Conservation (phyloP, 2,113 vertebrate genomes). For the Thinocorus orbignyianus region DNA sequence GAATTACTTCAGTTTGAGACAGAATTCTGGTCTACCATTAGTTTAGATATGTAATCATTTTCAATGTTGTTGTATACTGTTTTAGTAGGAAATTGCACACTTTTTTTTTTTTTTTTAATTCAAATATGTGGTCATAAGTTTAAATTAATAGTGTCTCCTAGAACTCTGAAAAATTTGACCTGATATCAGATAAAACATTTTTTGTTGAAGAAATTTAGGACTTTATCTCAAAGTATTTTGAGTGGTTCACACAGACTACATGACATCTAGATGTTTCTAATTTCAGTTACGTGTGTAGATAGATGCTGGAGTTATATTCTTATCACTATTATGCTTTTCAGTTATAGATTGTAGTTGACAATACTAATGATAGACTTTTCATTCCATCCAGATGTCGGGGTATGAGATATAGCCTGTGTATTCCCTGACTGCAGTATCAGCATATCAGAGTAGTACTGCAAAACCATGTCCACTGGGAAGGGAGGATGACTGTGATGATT, state of each 20-base stretch:
- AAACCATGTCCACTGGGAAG: not conserved
- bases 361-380: not conserved
- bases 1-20: not conserved
- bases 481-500: not conserved
- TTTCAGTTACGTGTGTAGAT: not conserved
- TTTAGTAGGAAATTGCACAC: not conserved
- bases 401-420: not conserved
- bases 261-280: not conserved
- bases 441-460: not conserved
- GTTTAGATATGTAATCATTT: not conserved
- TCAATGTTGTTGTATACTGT: not conserved
- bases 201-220: not conserved
- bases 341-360: not conserved
- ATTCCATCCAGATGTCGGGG: not conserved
- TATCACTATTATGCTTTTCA: not conserved
- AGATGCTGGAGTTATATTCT: not conserved
- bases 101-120: not conserved
- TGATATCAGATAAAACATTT: not conserved
- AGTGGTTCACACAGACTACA: rapidly evolving
- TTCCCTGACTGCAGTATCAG: not conserved
- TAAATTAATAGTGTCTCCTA: not conserved
- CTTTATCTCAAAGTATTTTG: not conserved
- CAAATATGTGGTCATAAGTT: not conserved
- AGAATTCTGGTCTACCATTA: not conserved
- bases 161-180: not conserved